phyloP scores from a whole-genome alignment of 2,113 vertebrate species.

The Trinectes maculatus region DNA sequence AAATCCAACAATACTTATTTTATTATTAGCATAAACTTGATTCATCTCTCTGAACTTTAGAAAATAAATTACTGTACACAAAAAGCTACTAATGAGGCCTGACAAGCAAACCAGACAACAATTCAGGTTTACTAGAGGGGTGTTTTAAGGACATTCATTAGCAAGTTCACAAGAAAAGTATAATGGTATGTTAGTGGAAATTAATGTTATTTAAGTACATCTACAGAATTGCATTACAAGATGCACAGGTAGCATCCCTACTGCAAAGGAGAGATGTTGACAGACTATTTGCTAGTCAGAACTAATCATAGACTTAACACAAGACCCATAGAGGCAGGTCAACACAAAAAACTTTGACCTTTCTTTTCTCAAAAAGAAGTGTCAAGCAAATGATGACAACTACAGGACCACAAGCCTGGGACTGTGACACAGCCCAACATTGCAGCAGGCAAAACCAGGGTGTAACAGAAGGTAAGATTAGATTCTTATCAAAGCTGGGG shows the following conservation, averaged over 20 bases:
- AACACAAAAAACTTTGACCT: background rate
- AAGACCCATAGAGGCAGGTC: background rate
- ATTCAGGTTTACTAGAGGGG: background rate
- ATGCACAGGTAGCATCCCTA: background rate
- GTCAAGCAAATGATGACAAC: no score
- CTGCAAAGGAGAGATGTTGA: background rate
- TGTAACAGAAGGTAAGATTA: background rate
- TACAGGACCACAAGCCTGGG: no score
- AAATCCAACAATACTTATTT: no score
- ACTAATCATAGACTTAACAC: background rate
- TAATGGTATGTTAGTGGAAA: background rate
- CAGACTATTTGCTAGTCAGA: background rate
- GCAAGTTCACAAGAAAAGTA: background rate
- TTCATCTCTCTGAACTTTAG: background rate
- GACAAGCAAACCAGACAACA: background rate
- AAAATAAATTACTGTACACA: background rate
- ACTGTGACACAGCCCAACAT: background rate
- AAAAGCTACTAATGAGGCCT: background rate
- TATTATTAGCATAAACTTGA: background rate
- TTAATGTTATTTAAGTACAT: background rate
- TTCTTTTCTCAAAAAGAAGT: no score
- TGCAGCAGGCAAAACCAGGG: background rate
- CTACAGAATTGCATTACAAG: background rate
- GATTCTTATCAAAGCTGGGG: no score
- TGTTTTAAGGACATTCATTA: background rate